A percentile compares a stretch with the other conserved stretches of the same genome.
phyloP scores from a whole-genome alignment of 1,140 invertebrate genomes.

The Atta cephalotes region DNA sequence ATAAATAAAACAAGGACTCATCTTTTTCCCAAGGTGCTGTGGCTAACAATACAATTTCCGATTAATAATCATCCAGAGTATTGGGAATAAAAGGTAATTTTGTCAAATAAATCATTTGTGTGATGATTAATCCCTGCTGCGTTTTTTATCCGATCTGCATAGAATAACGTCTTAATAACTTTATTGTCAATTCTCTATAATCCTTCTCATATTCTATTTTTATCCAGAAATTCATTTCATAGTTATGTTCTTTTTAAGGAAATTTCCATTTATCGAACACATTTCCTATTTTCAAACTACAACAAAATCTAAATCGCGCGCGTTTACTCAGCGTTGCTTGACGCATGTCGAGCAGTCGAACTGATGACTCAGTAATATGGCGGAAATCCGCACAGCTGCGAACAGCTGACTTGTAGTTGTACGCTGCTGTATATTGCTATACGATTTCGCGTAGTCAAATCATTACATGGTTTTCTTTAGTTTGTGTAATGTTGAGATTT shows the following conservation, averaged over 20 bases:
- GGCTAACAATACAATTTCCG: conserved; percentile 18
- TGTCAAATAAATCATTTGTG: not conserved
- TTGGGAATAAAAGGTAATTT: conserved; percentile 6
- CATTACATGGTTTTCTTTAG: not conserved
- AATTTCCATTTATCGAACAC: not conserved
- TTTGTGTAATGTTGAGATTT: not conserved
- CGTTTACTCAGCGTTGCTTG: not conserved
- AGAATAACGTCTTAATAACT: conserved; percentile 18
- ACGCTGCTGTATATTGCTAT: no score
- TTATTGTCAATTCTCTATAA: not conserved
- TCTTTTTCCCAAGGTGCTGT: not conserved
- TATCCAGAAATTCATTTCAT: not conserved
- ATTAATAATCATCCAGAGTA: not conserved
- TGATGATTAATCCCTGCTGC: not conserved
- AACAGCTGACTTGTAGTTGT: not conserved
- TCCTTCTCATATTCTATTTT: not conserved
- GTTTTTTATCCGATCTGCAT: not conserved
- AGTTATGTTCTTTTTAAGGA: not conserved
- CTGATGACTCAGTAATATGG: conserved; percentile 16
- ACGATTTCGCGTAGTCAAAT: not conserved
- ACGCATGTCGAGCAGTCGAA: not conserved
- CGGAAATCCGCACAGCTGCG: not conserved
- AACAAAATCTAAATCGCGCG: conserved; percentile 15
- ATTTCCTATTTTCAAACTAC: not conserved
- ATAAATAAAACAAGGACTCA: not conserved